Evolutionary conservation across 23 tunicate genomes (phyloP).

Genomic region (Trididemnum clinides): DNA sequence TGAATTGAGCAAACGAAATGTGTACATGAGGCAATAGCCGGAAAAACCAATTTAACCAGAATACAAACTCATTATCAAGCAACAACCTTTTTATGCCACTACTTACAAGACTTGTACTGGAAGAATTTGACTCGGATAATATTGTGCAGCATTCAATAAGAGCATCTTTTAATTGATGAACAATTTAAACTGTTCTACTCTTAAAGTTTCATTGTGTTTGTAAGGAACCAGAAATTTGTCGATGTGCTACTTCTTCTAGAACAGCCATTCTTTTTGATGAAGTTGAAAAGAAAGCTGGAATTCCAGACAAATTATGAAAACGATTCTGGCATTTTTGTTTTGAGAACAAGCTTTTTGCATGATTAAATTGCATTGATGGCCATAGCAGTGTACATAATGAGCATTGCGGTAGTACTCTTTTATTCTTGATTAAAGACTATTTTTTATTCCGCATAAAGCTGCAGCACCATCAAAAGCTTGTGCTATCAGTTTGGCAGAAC

Average conservation of each 20-base stretch:
- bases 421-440: conserved; percentile 1
- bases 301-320: background rate
- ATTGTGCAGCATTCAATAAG: conserved; percentile 14
- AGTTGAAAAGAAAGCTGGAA: background rate
- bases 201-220: conserved; percentile 17
- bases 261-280: conserved; percentile 16
- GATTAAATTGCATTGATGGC: background rate
- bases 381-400: conserved; percentile 17
- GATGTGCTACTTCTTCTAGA: background rate
- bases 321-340: background rate
- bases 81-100: conserved; percentile 19
- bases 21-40: conserved; percentile 13
- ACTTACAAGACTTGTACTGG: background rate
- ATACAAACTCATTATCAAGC: background rate
- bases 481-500: background rate
- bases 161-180: background rate
- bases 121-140: background rate
- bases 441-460: background rate
- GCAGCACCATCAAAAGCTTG: conserved; percentile 33
- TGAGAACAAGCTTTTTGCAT: background rate
- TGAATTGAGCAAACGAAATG: background rate
- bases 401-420: conserved; percentile 1
- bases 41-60: conserved; percentile 3
- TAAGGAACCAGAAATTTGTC: background rate
- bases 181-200: background rate